These are phyloP conservation scores for Dipodomys spectabilis DNA, from an alignment of 2,113 vertebrate species.

Conservation along the genomic window DNA sequence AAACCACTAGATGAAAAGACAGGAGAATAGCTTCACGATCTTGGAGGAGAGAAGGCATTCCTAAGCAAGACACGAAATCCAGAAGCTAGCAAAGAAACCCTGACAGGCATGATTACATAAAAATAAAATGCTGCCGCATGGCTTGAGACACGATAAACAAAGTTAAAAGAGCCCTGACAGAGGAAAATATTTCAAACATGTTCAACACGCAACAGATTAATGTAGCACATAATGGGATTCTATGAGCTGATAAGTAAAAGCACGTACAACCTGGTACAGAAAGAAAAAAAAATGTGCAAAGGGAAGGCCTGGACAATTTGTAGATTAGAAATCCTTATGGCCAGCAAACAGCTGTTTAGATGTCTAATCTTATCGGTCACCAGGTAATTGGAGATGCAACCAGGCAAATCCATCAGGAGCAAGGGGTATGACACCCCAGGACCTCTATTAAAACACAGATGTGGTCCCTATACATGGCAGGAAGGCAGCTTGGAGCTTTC, in stretches of 20 bases:
- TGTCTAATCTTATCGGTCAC: neutral
- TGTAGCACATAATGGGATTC: neutral
- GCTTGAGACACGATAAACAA: slow-evolving; percentile 25
- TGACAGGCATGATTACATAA: slow-evolving; percentile 47
- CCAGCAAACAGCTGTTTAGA: neutral
- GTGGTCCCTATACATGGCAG: accelerated
- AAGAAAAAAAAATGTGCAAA: neutral
- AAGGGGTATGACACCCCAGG: neutral
- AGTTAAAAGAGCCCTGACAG: slow-evolving; percentile 34
- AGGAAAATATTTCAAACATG: slow-evolving; percentile 48
- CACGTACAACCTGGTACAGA: neutral
- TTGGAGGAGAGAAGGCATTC: slow-evolving; percentile 49
- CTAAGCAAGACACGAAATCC: slow-evolving; percentile 56
- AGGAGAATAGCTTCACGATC: slow-evolving; percentile 64
- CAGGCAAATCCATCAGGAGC: neutral
- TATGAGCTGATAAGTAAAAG: neutral
- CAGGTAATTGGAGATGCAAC: neutral
- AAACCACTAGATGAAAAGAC: slow-evolving; percentile 69
- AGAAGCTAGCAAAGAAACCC: slow-evolving; percentile 64
- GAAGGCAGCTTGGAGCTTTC: neutral
- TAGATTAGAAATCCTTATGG: neutral
- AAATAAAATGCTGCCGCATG: slow-evolving; percentile 51
- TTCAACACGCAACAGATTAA: slow-evolving; percentile 20
- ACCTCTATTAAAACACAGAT: accelerated
- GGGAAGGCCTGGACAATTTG: neutral